Conservation (phyloP, 1,140 invertebrate genomes). For the Pogonognathellus flavescens region DNA sequence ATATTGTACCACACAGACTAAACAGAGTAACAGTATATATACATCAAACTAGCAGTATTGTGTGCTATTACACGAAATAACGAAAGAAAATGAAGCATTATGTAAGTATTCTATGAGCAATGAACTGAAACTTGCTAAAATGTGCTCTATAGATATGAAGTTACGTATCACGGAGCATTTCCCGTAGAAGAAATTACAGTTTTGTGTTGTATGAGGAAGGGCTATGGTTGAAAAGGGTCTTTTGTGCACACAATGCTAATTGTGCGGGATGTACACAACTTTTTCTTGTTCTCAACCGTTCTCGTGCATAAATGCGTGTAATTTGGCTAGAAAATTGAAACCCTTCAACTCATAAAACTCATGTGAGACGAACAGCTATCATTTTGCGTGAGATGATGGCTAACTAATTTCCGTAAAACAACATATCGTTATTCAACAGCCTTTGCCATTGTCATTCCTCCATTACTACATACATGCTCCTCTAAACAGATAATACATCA, state of each 20-base stretch:
- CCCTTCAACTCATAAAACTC: conserved; percentile 37
- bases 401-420: conserved; percentile 34
- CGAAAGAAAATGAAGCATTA: conserved; percentile 6
- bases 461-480: neutral
- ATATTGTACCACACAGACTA: no score
- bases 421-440: conserved; percentile 38
- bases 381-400: conserved; percentile 53
- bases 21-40: neutral
- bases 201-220: no score
- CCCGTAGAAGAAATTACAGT: neutral
- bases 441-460: neutral
- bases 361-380: neutral
- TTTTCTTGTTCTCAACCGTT: conserved; percentile 21
- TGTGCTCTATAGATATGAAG: neutral
- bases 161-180: neutral
- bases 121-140: neutral
- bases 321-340: conserved; percentile 51
- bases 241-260: neutral
- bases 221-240: no score
- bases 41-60: neutral
- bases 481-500: neutral
- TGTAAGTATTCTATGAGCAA: neutral
- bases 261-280: conserved; percentile 22
- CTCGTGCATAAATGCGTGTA: conserved; percentile 52
- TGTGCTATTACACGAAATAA: neutral